Conservation (phyloP, 2,888 invertebrate species). For the Nomada hirtipes region DNA sequence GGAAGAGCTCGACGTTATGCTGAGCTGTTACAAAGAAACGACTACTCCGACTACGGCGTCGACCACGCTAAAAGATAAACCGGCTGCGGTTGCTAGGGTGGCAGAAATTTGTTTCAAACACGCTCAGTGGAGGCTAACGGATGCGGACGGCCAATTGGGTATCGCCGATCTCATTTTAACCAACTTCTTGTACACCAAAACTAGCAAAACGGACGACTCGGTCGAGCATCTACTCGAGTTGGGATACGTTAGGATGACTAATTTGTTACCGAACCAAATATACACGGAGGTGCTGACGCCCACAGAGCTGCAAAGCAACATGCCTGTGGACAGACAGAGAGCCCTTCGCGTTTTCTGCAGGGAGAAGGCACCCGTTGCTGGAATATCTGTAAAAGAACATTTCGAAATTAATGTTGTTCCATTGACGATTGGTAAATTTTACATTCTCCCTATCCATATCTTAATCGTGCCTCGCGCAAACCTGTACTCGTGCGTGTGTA, state of each 20-base stretch:
- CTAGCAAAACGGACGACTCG: conserved; percentile 97
- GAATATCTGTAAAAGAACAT: conserved; percentile 99
- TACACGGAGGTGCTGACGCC: conserved; percentile 95
- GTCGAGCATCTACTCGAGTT: conserved; percentile 98
- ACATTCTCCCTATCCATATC: background rate
- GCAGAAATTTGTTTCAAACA: conserved; percentile 99
- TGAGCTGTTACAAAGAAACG: conserved; percentile 95
- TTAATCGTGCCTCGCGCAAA: background rate
- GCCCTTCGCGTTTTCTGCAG: conserved; percentile 97
- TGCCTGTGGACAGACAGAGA: conserved; percentile 94
- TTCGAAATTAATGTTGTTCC: conserved; percentile 99
- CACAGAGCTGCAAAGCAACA: conserved; percentile 92
- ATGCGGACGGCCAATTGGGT: conserved; percentile 98
- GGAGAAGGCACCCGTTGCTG: conserved; percentile 98
- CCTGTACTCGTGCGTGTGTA: background rate
- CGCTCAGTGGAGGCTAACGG: conserved; percentile 98
- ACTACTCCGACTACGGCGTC: conserved; percentile 86
- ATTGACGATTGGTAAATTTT: conserved; percentile 90
- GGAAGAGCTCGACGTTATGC: conserved; percentile 97
- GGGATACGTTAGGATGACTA: conserved; percentile 97
- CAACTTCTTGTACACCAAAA: conserved; percentile 98
- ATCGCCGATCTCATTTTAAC: conserved; percentile 98
- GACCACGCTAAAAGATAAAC: conserved; percentile 89
- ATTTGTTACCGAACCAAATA: conserved; percentile 96
- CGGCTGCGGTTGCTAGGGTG: conserved; percentile 91